These are phyloP conservation scores for Tetanocera ferruginea DNA, from an alignment of 2,888 invertebrate species.

Conservation along the genomic window DNA sequence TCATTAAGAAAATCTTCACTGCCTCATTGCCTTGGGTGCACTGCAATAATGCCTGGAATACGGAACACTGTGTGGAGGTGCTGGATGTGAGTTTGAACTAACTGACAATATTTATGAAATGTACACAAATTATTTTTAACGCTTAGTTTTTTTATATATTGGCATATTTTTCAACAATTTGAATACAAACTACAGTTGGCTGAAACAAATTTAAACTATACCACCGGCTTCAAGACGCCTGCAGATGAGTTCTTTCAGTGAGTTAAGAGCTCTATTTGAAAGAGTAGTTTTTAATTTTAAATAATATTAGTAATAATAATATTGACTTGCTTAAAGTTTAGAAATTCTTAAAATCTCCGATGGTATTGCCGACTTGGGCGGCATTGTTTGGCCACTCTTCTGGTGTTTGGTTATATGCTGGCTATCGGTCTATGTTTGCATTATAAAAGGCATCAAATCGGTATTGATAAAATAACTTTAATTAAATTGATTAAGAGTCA, in stretches of 20 bases:
- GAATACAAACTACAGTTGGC: constrained; percentile 45
- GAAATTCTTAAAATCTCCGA: constrained; percentile 83
- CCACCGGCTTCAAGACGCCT: constrained; percentile 72
- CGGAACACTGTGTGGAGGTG: constrained; percentile 75
- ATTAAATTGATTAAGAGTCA: constrained; percentile 1
- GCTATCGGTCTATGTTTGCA: constrained; percentile 86
- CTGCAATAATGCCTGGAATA: constrained; percentile 88
- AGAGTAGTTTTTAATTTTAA: background rate
- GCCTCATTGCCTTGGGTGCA: constrained; percentile 81
- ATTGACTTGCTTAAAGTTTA: constrained; percentile 72
- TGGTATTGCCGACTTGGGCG: constrained; percentile 81
- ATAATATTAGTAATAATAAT: background rate
- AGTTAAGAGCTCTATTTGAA: constrained; percentile 53
- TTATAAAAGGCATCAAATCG: constrained; percentile 88
- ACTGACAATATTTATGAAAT: background rate
- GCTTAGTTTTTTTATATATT: background rate
- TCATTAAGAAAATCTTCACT: constrained; percentile 78
- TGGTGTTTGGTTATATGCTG: constrained; percentile 82
- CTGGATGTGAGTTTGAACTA: constrained; percentile 50
- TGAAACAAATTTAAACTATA: constrained; percentile 51
- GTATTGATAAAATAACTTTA: constrained; percentile 48
- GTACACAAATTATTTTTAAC: constrained; percentile 4
- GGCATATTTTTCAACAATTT: background rate
- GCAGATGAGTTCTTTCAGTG: constrained; percentile 90
- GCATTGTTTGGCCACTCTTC: constrained; percentile 85